A percentile compares a stretch with the other conserved stretches of the same genome.
Evolutionary conservation across 2,113 vertebrate species (phyloP).

Genomic region (Rhinichthys klamathensis): DNA sequence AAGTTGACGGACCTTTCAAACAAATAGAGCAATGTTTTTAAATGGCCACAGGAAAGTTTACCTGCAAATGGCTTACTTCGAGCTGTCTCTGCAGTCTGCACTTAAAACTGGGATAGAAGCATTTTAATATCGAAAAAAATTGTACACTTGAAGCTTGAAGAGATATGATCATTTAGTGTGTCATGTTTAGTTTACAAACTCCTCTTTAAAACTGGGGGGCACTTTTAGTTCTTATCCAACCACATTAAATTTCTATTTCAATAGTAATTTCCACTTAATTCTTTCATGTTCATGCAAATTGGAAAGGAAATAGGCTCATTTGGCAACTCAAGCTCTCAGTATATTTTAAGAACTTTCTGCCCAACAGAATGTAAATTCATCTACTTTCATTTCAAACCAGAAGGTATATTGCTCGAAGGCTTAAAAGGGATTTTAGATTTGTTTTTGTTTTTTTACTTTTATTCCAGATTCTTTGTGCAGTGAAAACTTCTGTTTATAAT

Average conservation of each 20-base stretch:
- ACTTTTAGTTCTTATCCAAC: neutral
- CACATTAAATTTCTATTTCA: constrained; percentile 28
- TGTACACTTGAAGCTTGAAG: neutral
- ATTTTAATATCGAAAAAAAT: neutral
- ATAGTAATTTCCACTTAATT: constrained; percentile 46
- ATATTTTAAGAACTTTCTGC: constrained; percentile 27
- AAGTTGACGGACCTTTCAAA: neutral
- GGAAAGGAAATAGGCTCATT: constrained; percentile 52
- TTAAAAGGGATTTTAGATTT: constrained; percentile 41
- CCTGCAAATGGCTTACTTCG: neutral
- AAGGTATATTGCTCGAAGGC: constrained; percentile 18
- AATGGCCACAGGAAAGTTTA: neutral
- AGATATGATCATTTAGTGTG: neutral
- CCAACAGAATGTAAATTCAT: constrained; percentile 22
- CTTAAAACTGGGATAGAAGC: neutral
- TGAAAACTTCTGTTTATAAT: constrained; percentile 49
- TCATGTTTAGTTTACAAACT: constrained; percentile 37
- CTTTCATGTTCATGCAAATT: constrained; percentile 56
- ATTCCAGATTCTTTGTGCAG: constrained; percentile 34
- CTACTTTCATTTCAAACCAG: constrained; percentile 41
- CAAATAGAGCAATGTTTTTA: neutral
- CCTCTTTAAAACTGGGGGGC: constrained; percentile 4
- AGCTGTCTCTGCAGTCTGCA: neutral
- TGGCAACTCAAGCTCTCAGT: constrained; percentile 38
- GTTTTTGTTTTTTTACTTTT: constrained; percentile 25